Percentiles rank a stretch among this genome's conserved stretches.
These are phyloP conservation scores for Deilephila elpenor DNA, from an alignment of 2,888 invertebrate species.

Conservation along the genomic window DNA sequence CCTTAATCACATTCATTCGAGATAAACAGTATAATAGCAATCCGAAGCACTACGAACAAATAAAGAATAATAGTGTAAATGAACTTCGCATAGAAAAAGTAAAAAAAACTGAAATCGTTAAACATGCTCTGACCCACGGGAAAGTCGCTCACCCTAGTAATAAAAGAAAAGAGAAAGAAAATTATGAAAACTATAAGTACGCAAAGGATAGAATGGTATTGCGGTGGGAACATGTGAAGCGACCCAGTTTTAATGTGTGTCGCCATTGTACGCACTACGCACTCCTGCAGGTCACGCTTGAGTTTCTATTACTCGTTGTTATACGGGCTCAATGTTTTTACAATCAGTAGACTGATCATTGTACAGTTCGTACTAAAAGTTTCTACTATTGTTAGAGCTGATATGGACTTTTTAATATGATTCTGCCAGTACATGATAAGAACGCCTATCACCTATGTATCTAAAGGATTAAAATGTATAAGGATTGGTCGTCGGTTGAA, in stretches of 20 bases:
- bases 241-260: constrained; percentile 39
- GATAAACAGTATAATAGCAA: neutral
- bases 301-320: constrained; percentile 1
- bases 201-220: constrained; percentile 11
- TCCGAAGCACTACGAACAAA: neutral
- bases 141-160: constrained; percentile 25
- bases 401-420: too few relatives aligned
- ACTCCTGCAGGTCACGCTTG: constrained; percentile 5
- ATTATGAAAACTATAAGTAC: neutral
- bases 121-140: constrained; percentile 18
- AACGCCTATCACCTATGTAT: too few relatives aligned
- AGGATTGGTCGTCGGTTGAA: too few relatives aligned
- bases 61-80: neutral
- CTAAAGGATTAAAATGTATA: too few relatives aligned
- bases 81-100: neutral
- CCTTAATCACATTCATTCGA: neutral
- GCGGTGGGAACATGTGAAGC: constrained; percentile 35
- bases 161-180: neutral
- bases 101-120: constrained; percentile 17
- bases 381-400: too few relatives aligned
- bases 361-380: neutral
- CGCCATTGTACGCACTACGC: constrained; percentile 11
- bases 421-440: too few relatives aligned
- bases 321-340: constrained; percentile 18
- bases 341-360: neutral